phyloP scores from a whole-genome alignment of 2,888 invertebrate species.

The Stenurella melanura region DNA sequence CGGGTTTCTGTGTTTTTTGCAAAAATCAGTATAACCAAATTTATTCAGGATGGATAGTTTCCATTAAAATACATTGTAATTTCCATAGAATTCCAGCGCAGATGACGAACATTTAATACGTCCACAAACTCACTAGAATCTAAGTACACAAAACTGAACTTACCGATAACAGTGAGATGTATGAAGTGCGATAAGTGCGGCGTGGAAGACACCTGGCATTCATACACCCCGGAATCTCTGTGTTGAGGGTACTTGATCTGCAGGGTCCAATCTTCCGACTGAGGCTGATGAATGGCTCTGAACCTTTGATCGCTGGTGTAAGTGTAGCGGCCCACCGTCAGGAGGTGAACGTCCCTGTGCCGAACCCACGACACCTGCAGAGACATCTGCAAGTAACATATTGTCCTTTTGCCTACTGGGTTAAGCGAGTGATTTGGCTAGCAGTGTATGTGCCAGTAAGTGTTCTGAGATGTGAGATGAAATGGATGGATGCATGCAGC shows the following conservation, averaged over 20 bases:
- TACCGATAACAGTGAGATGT: slow-evolving; percentile 92
- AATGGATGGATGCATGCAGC: not conserved
- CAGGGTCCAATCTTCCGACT: slow-evolving; percentile 93
- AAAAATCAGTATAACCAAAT: too few relatives aligned
- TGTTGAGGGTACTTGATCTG: slow-evolving; percentile 95
- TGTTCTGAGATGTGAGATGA: slow-evolving; percentile 11
- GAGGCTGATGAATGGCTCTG: slow-evolving; percentile 88
- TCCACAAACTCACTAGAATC: not conserved
- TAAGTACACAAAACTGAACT: slow-evolving; percentile 73
- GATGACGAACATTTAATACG: too few relatives aligned
- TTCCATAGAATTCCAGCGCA: too few relatives aligned
- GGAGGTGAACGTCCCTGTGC: slow-evolving; percentile 91
- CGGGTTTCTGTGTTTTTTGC: too few relatives aligned
- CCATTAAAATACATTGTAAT: too few relatives aligned
- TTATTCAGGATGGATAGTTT: too few relatives aligned
- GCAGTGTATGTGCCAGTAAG: slow-evolving; percentile 31
- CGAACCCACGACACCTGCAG: slow-evolving; percentile 94
- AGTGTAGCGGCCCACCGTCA: slow-evolving; percentile 92
- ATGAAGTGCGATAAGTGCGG: slow-evolving; percentile 95
- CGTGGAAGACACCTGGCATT: slow-evolving; percentile 95
- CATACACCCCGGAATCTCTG: slow-evolving; percentile 92
- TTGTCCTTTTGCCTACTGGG: slow-evolving; percentile 51
- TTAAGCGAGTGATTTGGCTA: slow-evolving; percentile 49
- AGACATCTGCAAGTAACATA: slow-evolving; percentile 76
- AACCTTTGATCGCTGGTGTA: slow-evolving; percentile 95